A percentile compares a stretch with the other conserved stretches of the same genome.
Evolutionary conservation across 2,113 vertebrate genomes (phyloP).

Genomic region (Phyllopteryx taeniolatus): DNA sequence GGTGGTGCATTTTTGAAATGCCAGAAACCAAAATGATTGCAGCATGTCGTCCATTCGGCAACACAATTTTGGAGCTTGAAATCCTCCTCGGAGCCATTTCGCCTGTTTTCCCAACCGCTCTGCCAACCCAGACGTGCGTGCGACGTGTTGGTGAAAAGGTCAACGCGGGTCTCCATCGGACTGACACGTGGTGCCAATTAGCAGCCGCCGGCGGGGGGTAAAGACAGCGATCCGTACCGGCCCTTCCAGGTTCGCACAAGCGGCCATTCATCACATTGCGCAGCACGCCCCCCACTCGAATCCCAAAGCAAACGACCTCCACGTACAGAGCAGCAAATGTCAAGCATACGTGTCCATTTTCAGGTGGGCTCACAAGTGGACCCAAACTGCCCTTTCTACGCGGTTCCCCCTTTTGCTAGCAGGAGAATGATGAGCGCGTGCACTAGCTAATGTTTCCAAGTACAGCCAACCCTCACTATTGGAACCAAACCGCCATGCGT

Average conservation of each 20-base stretch:
- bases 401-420: background rate
- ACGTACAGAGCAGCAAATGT: constrained; percentile 38
- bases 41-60: no score
- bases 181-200: constrained; percentile 74
- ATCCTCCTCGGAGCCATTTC: background rate
- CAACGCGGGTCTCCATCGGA: constrained; percentile 40
- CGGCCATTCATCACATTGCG: constrained; percentile 59
- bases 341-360: constrained; percentile 26
- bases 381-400: constrained; percentile 10
- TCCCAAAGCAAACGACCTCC: constrained; percentile 46
- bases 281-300: constrained; percentile 53
- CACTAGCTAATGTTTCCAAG: no score
- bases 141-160: constrained; percentile 17
- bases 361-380: constrained; percentile 10
- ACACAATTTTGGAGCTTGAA: background rate
- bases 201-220: constrained; percentile 54
- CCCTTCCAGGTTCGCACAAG: constrained; percentile 63
- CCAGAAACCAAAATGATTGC: no score
- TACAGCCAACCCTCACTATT: no score
- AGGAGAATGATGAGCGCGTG: no score
- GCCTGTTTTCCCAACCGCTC: background rate
- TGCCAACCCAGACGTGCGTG: background rate
- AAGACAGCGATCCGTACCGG: constrained; percentile 63
- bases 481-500: no score
- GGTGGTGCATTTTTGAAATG: no score